Evolutionary conservation across 2,888 invertebrate species (phyloP), one percentile per base, ranked within the genome.

Genomic region (Liopterus haemorrhoidalis): DNA sequence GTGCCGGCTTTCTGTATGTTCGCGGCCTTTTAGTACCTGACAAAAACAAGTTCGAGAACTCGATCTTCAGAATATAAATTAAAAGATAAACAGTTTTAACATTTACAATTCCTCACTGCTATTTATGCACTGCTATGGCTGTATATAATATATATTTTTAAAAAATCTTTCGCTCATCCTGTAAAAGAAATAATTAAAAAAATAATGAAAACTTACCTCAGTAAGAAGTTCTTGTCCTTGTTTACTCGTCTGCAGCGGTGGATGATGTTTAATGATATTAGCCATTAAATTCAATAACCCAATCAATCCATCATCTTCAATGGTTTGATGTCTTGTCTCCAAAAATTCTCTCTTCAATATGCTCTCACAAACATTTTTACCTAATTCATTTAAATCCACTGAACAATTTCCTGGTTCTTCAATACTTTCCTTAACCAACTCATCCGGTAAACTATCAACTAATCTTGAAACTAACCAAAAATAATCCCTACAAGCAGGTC

Each of bases 401-500:
- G 72, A 69, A 46, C 70, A 69, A 38, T 66, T 69, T n/a, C 70
- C 69, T 1, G 74, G 70, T 46, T 77, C 76, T 38, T 73, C 78
- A 39, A 73, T 68, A 57, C 70, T 74, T 54, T 75, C 75, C 71
- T 83, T 83, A 19, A 89, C 78, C 56, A 84, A 77, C 49, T 88
- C 88, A 45, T 83, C 82, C 0, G 87, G 85, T 19, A 91, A 63
- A 2, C 87, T 87, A 59, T 94, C 94, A 1, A 94, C 85, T 12
- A 94, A 74, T 21, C 92, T 76, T 52, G 92, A 89, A 9, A 92
- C 76, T 3, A 94, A 72, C 92, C 93, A 93, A 66, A 94, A 94
- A 67, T 92, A 95, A 64, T 95, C 94, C 5, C 92, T 73, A 62
- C 93, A 94, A 1, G 93, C 93, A 1, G 93, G 92, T 0, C 93